Percentiles rank a stretch among this genome's conserved stretches.
phyloP scores from a whole-genome alignment of 2,797 vertebrate species.

The Bradypodion pumilum region DNA sequence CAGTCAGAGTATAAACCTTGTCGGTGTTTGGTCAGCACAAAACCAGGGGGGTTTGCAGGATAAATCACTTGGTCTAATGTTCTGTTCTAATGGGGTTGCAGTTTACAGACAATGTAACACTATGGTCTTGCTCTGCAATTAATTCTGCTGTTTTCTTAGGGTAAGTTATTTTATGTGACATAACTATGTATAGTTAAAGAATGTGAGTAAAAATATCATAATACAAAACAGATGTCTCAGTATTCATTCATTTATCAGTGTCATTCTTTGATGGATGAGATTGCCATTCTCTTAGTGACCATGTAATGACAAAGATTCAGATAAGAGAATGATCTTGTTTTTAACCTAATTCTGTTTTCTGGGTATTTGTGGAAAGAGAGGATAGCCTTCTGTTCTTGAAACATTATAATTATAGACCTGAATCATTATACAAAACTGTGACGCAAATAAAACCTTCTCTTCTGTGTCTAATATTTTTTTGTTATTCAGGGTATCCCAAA shows the following conservation, averaged over 20 bases:
- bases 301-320: conserved; percentile 28
- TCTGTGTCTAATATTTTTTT: background rate
- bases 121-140: background rate
- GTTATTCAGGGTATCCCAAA: no score
- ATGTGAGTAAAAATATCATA: conserved; percentile 4
- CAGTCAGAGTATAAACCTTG: background rate
- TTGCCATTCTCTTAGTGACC: conserved; percentile 36
- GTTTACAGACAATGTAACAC: background rate
- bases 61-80: background rate
- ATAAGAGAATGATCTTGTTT: conserved; percentile 24
- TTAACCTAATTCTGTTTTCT: conserved; percentile 17
- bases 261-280: conserved; percentile 38
- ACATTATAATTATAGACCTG: background rate
- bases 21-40: background rate
- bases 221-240: conserved; percentile 27
- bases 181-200: conserved; percentile 13
- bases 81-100: background rate
- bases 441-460: background rate
- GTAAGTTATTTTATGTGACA: conserved; percentile 8
- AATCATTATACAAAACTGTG: conserved; percentile 7
- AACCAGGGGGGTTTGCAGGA: background rate
- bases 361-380: conserved; percentile 1
- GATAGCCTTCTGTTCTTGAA: conserved; percentile 9
- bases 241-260: conserved; percentile 38
- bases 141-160: background rate